Evolutionary conservation across 1,140 invertebrate species (phyloP), one percentile per base, ranked within the genome.

Genomic region (Drosophila burlai): DNA sequence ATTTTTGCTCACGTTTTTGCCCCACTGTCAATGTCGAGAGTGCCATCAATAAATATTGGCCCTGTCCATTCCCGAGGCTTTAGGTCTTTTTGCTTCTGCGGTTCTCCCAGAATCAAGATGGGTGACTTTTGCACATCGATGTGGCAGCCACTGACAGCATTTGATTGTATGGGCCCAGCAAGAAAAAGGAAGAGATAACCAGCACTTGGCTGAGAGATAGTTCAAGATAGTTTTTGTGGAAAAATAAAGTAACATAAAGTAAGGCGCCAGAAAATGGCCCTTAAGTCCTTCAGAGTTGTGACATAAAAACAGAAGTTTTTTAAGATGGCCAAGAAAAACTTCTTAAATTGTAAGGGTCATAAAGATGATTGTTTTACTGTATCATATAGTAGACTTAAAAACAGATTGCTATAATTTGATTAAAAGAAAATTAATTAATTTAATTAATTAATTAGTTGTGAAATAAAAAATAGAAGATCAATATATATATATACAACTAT

Each of bases 1-100:
- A 78, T 68, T 78, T 78, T 78, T 54, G 64, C 64, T 36, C 57
- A 78, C 64, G 75, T 78, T 77, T 78, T 73, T 73, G 55, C 38
- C 71, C 74, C 50, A 77, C 75, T 68, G 57, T 77, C 74, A 69
- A 66, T 66, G 74, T 66, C 61, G 64, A 78, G 74, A 77, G 75
- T 69, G 75, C 58, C 65, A 78, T 78, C 75, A 69, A 78, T 78
- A 78, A 78, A 78, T 78, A 78, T 78, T 78, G 57, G 68, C 46
- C 45, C 42, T 77, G 75, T 77, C 74, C 58, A 47, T 54, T 55
- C 34, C 42, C 24, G 4, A 31, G 55, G 42, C 58, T 40, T 61
- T 46, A 43, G 73, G 54, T 66, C 76, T 67, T 69, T 52, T 57
- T 57, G 54, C 36, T 57, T 21, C 31, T 60, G 21, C 36, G 42